phyloP scores from a whole-genome alignment of 2,888 invertebrate species.

The Melinaea marsaeus region DNA sequence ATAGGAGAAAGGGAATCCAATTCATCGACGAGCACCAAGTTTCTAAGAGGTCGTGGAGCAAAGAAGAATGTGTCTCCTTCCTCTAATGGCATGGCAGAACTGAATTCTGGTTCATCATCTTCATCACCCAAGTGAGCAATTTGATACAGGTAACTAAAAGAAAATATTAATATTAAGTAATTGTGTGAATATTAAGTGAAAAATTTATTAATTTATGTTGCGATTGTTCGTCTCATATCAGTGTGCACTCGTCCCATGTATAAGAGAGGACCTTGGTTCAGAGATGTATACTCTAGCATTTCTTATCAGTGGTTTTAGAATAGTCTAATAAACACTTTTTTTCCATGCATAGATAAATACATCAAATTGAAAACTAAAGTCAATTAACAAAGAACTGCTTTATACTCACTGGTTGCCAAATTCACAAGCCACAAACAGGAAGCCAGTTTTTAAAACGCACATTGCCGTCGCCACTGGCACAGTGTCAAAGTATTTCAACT shows the following conservation, averaged over 20 bases:
- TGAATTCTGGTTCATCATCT: constrained; percentile 99
- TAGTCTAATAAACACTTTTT: constrained; percentile 4
- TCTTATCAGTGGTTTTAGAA: constrained; percentile 2
- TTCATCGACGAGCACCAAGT: constrained; percentile 97
- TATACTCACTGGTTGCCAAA: constrained; percentile 99
- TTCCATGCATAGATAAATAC: constrained; percentile 16
- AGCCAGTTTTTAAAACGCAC: constrained; percentile 99
- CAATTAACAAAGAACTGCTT: background rate
- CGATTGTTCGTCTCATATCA: constrained; percentile 73
- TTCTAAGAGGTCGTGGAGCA: constrained; percentile 94
- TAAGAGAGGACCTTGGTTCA: constrained; percentile 81
- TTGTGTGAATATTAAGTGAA: constrained; percentile 12
- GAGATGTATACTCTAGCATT: constrained; percentile 72
- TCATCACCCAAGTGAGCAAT: constrained; percentile 99
- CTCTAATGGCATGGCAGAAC: constrained; percentile 98
- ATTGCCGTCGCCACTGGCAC: constrained; percentile 97
- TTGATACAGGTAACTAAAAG: constrained; percentile 94
- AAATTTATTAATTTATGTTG: background rate
- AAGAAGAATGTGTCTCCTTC: constrained; percentile 99
- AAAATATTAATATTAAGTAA: constrained; percentile 18
- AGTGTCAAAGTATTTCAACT: constrained; percentile 99
- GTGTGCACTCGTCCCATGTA: constrained; percentile 77
- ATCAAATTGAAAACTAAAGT: too few species aligned
- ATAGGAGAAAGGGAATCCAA: constrained; percentile 97
- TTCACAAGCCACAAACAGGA: constrained; percentile 98